Percentiles rank a stretch among this genome's conserved stretches.
phyloP scores from a whole-genome alignment of 2,888 invertebrate species.

The Drosophila mulleri region DNA sequence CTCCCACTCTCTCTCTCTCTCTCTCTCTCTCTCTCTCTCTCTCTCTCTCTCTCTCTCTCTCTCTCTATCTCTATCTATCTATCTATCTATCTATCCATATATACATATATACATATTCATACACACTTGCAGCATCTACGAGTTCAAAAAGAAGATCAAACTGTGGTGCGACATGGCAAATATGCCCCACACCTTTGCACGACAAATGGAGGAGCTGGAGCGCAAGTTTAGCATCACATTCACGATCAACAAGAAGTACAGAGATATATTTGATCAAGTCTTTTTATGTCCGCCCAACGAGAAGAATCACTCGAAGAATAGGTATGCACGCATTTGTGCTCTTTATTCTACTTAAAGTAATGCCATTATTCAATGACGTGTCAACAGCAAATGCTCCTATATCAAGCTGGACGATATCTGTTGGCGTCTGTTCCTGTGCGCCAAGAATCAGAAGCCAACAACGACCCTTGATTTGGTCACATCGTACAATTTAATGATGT shows the following conservation, averaged over 20 bases:
- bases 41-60: neutral
- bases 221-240: slow-evolving; percentile 97
- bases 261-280: slow-evolving; percentile 94
- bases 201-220: slow-evolving; percentile 93
- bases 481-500: slow-evolving; percentile 95
- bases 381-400: slow-evolving; percentile 87
- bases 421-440: slow-evolving; percentile 96
- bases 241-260: slow-evolving; percentile 96
- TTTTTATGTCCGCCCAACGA: slow-evolving; percentile 88
- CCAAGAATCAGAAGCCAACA: slow-evolving; percentile 93
- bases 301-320: slow-evolving; percentile 83
- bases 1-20: neutral
- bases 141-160: slow-evolving; percentile 97
- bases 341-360: neutral
- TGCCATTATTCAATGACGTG: neutral
- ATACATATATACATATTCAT: neutral
- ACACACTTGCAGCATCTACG: slow-evolving; percentile 90
- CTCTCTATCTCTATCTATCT: too few species aligned
- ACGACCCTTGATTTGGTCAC: slow-evolving; percentile 97
- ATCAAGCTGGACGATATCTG: slow-evolving; percentile 95
- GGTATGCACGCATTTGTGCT: slow-evolving; percentile 54
- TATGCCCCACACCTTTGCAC: slow-evolving; percentile 92
- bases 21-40: too few species aligned
- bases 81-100: neutral
- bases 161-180: slow-evolving; percentile 98